Base-by-base conservation (phyloP, 2,888 invertebrate species). In the Eumerus sabulonum region DNA sequence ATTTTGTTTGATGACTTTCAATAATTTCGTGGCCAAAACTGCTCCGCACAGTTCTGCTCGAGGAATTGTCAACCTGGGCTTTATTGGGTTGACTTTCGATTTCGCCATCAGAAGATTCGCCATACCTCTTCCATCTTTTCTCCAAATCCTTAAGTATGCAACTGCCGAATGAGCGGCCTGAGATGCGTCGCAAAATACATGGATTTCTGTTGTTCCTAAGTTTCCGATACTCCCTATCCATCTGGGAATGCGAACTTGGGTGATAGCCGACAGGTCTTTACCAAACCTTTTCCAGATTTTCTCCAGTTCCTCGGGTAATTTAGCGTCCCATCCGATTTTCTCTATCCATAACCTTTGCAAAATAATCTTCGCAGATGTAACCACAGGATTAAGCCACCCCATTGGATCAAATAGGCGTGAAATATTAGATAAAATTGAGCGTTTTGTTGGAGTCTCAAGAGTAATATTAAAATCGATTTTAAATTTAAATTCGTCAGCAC, bases 401-500 rank as follows among this genome's bases (percentile, higher is more conserved):
- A 36, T 5, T 36, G 36, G 36, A 36, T 36, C 36, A 11, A 36
- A 36, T 9, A 36, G 36, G 16, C 7, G 11, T 70, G 48, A 11
- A 5, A 9, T 9, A 17, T 1, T 66, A 1, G 66, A 71, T 45
- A 71, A 42, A n/a, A 76, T 57, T 1, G 40, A 27, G 12, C 76
- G 56, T 50, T 76, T 64, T 19, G 48, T 71, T 17, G 47, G 42
- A 18, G 18, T n/a, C 1, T 47, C 48, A 13, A 17, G 11, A 9
- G 12, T n/a, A 40, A 60, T 51, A 27, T 63, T 19, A 17, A 70
- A 57, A 19, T 70, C 40, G 1, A 70, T n/a, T 42, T 70, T 35
- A 45, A 50, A 66, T 40, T 14, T 44, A 38, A 76, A 63, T 3
- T 53, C 51, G 13, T 67, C 67, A n/a, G 35, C 48, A 16, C 27